These are phyloP conservation scores for Ptilorrhoa leucosticta DNA, from an alignment of 2,113 vertebrate genomes.

Conservation along the genomic window DNA sequence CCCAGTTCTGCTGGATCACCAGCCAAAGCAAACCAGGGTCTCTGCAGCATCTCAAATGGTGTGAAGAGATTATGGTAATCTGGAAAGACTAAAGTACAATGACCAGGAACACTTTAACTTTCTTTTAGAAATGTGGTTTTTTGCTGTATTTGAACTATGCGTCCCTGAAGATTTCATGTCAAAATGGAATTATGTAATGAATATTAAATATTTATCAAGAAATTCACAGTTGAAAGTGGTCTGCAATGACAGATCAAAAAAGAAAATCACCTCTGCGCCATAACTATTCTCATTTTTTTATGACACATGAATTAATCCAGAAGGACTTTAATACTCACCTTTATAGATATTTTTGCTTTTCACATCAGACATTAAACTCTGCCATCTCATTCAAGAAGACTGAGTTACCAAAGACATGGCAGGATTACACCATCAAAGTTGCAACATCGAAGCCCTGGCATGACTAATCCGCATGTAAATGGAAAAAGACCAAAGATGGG, in stretches of 20 bases:
- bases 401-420: not conserved
- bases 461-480: not conserved
- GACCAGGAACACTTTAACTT: not conserved
- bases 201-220: not conserved
- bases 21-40: not conserved
- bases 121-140: not conserved
- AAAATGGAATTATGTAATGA: not conserved
- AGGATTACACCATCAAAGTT: slow-evolving; percentile 14
- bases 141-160: not conserved
- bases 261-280: not conserved
- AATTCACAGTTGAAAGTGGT: not conserved
- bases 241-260: not conserved
- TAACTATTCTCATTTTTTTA: not conserved
- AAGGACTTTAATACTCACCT: not conserved
- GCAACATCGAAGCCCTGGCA: not conserved
- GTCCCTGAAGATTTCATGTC: not conserved
- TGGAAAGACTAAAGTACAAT: not conserved
- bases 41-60: not conserved
- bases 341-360: not conserved
- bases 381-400: not conserved
- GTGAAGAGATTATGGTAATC: not conserved
- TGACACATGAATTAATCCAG: not conserved
- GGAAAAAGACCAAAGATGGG: not conserved
- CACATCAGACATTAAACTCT: not conserved
- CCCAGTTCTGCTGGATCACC: not conserved